Conservation (phyloP, 2,888 invertebrate genomes). For the Ectemnius cavifrons region DNA sequence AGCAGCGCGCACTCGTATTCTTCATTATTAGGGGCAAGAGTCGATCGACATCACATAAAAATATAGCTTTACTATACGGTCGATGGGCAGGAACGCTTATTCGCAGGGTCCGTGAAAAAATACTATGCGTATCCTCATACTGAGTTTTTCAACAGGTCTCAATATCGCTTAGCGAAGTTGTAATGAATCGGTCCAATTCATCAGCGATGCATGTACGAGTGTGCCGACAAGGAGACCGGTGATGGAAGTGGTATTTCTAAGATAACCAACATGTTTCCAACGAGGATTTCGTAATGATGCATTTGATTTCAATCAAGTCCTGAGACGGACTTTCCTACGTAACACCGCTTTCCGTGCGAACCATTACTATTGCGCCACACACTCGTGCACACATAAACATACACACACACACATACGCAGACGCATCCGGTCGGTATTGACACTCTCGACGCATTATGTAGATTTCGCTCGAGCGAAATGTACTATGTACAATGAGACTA, state of each 20-base stretch:
- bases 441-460: constrained; percentile 6
- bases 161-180: no score
- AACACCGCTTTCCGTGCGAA: constrained; percentile 21
- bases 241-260: neutral
- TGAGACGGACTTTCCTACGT: constrained; percentile 27
- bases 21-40: neutral
- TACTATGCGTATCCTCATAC: no score
- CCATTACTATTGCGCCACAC: constrained; percentile 26
- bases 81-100: constrained; percentile 44
- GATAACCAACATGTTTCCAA: constrained; percentile 12
- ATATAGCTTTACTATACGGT: constrained; percentile 25
- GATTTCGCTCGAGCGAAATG: neutral
- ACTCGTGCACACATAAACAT: neutral
- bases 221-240: no score
- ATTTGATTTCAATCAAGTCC: constrained; percentile 33
- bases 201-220: no score
- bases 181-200: no score
- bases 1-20: neutral
- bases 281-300: constrained; percentile 39
- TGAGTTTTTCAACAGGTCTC: no score
- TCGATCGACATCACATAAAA: constrained; percentile 31
- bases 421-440: constrained; percentile 1
- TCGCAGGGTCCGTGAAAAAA: no score
- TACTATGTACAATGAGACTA: constrained; percentile 4
- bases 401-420: no score